These are phyloP conservation scores for Spatula clypeata DNA, from an alignment of 2,797 vertebrate genomes.

Conservation along the genomic window DNA sequence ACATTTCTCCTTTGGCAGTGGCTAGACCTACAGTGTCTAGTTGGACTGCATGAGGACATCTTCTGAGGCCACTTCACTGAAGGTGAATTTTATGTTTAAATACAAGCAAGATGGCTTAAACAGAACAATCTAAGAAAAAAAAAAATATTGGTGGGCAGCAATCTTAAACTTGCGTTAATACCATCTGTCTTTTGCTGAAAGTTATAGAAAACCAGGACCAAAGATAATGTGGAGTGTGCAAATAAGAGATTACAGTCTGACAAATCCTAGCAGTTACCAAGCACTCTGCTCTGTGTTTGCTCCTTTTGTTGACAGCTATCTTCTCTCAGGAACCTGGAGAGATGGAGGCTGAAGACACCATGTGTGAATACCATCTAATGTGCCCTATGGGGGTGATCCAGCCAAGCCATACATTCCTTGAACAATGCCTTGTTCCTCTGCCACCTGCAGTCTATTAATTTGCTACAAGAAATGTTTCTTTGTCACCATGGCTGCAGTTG, in stretches of 20 bases:
- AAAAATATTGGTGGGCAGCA: not conserved
- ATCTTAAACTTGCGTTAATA: not conserved
- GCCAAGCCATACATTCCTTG: not conserved
- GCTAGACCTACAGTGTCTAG: not conserved
- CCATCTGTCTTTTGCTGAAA: not conserved
- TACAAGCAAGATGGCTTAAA: not conserved
- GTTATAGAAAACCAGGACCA: not conserved
- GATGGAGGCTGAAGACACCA: not conserved
- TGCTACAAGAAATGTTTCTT: not conserved
- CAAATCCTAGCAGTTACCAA: not conserved
- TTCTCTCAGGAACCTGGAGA: not conserved
- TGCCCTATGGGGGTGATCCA: not conserved
- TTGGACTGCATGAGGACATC: not conserved
- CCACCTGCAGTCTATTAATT: not conserved
- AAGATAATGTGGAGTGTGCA: not conserved
- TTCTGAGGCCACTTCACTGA: not conserved
- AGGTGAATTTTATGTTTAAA: not conserved
- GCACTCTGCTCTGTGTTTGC: not conserved
- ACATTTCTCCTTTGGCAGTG: not conserved
- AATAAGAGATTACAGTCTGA: not conserved
- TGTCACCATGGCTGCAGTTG: not conserved
- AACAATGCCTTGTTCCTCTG: not conserved
- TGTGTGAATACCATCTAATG: not conserved
- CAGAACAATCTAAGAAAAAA: not conserved
- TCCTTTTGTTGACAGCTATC: not conserved